Percentiles rank a stretch among this genome's conserved stretches.
Evolutionary conservation across 2,888 invertebrate species (phyloP).

Genomic region (Itoplectis maculator): DNA sequence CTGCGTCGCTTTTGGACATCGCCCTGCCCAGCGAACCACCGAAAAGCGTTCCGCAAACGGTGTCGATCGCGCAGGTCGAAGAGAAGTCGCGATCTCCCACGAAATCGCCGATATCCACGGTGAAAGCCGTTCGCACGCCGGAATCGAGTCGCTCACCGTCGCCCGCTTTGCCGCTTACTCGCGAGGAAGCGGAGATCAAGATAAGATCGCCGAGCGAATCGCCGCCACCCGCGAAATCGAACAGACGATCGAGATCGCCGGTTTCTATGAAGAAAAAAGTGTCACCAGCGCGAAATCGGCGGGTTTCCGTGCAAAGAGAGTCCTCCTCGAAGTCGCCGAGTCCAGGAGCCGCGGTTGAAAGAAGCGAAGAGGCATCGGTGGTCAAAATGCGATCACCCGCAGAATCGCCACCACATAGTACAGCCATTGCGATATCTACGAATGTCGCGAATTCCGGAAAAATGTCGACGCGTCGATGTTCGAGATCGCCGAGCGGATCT

Average conservation of each 20-base stretch:
- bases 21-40: conserved; percentile 82
- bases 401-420: conserved; percentile 73
- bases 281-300: conserved; percentile 70
- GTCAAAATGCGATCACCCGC: conserved; percentile 75
- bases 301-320: conserved; percentile 5
- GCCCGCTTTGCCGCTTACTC: conserved; percentile 79
- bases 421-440: conserved; percentile 49
- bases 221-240: conserved; percentile 67
- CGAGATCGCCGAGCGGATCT: conserved; percentile 63
- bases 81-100: conserved; percentile 34
- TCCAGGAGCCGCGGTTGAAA: conserved; percentile 6
- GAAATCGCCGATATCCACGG: conserved; percentile 34
- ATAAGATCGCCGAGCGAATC: conserved; percentile 77
- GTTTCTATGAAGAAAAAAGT: conserved; percentile 58
- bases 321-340: conserved; percentile 47
- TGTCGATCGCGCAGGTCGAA: background rate
- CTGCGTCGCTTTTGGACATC: conserved; percentile 76
- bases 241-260: conserved; percentile 68
- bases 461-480: conserved; percentile 33
- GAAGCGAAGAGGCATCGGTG: conserved; percentile 62
- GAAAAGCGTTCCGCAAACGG: conserved; percentile 68
- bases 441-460: conserved; percentile 39
- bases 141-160: conserved; percentile 81
- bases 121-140: conserved; percentile 60
- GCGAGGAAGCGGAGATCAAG: conserved; percentile 78